Evolutionary conservation across 2,113 vertebrate species (phyloP).

Genomic region (Anoplopoma fimbria): DNA sequence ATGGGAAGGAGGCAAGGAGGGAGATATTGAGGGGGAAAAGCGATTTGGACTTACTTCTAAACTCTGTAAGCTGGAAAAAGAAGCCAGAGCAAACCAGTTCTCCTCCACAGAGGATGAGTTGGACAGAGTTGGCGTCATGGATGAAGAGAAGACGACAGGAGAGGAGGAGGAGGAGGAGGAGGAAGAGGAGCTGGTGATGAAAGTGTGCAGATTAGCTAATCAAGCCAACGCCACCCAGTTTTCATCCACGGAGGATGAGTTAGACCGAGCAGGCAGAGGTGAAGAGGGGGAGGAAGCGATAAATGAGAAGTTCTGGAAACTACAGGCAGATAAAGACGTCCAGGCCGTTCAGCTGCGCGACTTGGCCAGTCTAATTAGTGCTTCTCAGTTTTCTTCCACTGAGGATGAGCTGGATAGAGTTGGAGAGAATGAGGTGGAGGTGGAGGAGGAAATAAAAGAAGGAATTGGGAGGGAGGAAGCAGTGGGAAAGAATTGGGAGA

Average conservation of each 20-base stretch:
- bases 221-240: constrained; percentile 61
- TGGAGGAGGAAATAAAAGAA: neutral
- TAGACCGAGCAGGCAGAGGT: constrained; percentile 59
- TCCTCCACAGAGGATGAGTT: constrained; percentile 78
- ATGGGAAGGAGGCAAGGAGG: constrained; percentile 20
- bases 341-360: constrained; percentile 43
- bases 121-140: constrained; percentile 54
- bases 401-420: constrained; percentile 70
- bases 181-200: constrained; percentile 55
- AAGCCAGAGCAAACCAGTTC: constrained; percentile 60
- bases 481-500: neutral
- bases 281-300: constrained; percentile 37
- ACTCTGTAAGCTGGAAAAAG: constrained; percentile 65
- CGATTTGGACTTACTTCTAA: constrained; percentile 43
- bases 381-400: constrained; percentile 73
- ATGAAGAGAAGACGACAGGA: neutral
- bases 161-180: constrained; percentile 12
- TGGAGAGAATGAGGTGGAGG: constrained; percentile 32
- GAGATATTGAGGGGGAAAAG: constrained; percentile 16
- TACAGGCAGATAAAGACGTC: constrained; percentile 42
- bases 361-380: constrained; percentile 64
- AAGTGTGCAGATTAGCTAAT: constrained; percentile 65
- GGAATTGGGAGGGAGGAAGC: neutral
- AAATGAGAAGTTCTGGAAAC: constrained; percentile 56
- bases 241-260: constrained; percentile 78